Base-by-base conservation (phyloP, 2,888 invertebrate species). In the Pogonocherus hispidulus region DNA sequence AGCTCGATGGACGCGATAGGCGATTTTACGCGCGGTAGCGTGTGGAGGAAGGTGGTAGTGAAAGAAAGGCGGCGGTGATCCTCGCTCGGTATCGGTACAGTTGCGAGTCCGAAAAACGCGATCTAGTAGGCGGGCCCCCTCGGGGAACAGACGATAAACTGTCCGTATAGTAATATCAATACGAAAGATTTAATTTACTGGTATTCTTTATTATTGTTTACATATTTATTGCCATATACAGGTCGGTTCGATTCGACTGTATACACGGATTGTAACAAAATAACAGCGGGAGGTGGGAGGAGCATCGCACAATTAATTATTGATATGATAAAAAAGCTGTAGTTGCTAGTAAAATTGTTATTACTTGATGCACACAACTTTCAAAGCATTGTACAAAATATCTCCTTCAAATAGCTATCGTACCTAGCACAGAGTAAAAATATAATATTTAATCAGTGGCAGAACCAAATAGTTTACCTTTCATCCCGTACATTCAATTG, bases 1-100 rank as follows among this genome's bases (percentile, higher is more conserved):
- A 57, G 14, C 14, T 16, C 47, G 59, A 46, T 19, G 32, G 19
- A 18, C 27, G 46, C 23, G 49, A 59, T 59, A 32, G 59, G 49
- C 32, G 47, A 47, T 19, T 32, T 32, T 32, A 11, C 11, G 9
- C 32, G 32, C 32, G 9, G 32, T 6, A 32, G n/a, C 32, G 11
- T 27, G 19, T 18, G 18, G 23, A 14, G 11, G 44, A 23, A 19
- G 23, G 57, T 18, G 44, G 54, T 20, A 55, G 64, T 54, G 64
- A 64, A 64, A 64, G 64, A 64, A n/a, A 46, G 59, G 37, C 19
- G 55, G 18, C n/a, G n/a, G n/a, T n/a, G n/a, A n/a, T n/a, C n/a
- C n/a, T n/a, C n/a, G n/a, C n/a, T n/a, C n/a, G n/a, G 18, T 14
- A 19, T 19, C 47, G 41, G 54, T 22, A 55, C n/a, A 20, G 64